Evolutionary conservation across 2,888 invertebrate genomes (phyloP).

Genomic region (Hyalella azteca): DNA sequence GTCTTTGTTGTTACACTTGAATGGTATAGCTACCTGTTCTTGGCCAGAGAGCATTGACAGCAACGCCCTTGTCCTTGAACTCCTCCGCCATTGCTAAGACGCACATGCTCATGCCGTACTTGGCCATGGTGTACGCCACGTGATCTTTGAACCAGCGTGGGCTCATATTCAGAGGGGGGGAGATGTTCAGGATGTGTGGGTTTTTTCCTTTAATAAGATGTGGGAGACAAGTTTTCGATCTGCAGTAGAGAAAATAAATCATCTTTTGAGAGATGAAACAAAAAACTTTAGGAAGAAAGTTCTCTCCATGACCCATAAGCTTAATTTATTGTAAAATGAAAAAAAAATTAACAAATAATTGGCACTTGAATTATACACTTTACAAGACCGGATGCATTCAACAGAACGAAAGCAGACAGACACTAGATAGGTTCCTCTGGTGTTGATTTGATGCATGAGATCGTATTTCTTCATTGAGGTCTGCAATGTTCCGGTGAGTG

Average conservation of each 20-base stretch:
- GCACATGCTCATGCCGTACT: conserved; percentile 99
- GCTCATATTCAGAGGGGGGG: conserved; percentile 89
- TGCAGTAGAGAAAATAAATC: conserved; percentile 64
- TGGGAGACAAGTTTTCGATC: conserved; percentile 89
- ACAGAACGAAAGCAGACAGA: conserved; percentile 65
- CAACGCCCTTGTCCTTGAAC: conserved; percentile 80
- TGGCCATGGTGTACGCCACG: conserved; percentile 97
- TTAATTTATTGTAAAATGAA: not conserved
- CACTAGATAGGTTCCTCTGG: conserved; percentile 93
- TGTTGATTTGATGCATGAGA: conserved; percentile 93
- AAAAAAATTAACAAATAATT: not conserved
- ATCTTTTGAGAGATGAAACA: too few relatives aligned
- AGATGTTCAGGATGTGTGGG: conserved; percentile 92
- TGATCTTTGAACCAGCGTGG: conserved; percentile 89
- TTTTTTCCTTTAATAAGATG: conserved; percentile 83
- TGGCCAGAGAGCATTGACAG: conserved; percentile 97
- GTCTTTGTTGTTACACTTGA: too few relatives aligned
- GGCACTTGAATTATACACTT: not conserved
- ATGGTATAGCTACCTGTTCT: conserved; percentile 86
- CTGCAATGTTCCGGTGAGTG: conserved; percentile 77
- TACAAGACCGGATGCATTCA: too few relatives aligned
- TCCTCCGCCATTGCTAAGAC: conserved; percentile 96
- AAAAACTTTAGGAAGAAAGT: not conserved
- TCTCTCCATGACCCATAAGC: not conserved
- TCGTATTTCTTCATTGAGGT: conserved; percentile 97